A percentile compares a stretch with the other conserved stretches of the same genome.
These are phyloP conservation scores for Micronycteris hirsuta DNA, from an alignment of 2,113 vertebrate species.

Conservation along the genomic window DNA sequence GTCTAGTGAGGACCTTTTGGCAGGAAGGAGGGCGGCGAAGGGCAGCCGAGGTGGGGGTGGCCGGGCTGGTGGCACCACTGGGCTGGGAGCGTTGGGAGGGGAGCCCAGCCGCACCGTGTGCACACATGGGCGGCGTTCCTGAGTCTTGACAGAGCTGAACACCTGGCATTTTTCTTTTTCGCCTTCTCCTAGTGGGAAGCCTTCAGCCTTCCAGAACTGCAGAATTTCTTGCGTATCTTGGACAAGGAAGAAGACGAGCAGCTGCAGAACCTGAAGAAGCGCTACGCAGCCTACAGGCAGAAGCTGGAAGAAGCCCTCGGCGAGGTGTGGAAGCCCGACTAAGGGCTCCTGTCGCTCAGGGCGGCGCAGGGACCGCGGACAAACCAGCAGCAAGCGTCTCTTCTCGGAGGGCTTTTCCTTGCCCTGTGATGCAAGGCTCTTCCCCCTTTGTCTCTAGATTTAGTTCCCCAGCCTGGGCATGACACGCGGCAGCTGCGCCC, in stretches of 20 bases:
- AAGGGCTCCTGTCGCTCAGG: constrained; percentile 71
- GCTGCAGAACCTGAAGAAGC: constrained; percentile 82
- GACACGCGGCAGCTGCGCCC: constrained; percentile 65
- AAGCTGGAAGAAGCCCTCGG: constrained; percentile 91
- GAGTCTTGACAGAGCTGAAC: neutral
- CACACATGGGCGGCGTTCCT: accelerated
- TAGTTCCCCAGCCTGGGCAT: constrained; percentile 63
- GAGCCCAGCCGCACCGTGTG: accelerated
- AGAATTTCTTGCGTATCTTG: constrained; percentile 95
- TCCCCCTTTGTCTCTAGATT: constrained; percentile 64
- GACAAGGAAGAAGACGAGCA: constrained; percentile 96
- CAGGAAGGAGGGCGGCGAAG: neutral
- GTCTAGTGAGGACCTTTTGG: neutral
- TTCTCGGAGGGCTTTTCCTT: constrained; percentile 54
- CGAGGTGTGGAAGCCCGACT: constrained; percentile 81
- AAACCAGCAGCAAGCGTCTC: constrained; percentile 65
- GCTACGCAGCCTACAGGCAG: constrained; percentile 87
- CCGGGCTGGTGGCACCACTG: neutral
- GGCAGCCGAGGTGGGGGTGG: too few relatives aligned
- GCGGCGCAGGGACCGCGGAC: neutral
- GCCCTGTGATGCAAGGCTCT: constrained; percentile 68
- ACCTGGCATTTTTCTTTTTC: neutral
- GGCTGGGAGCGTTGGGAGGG: neutral
- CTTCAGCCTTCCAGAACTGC: constrained; percentile 93
- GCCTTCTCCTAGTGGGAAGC: constrained; percentile 91